A percentile compares a stretch with the other conserved stretches of the same genome.
These are phyloP conservation scores for Sylvilagus floridanus DNA, from an alignment of 2,797 vertebrate genomes.

Conservation along the genomic window DNA sequence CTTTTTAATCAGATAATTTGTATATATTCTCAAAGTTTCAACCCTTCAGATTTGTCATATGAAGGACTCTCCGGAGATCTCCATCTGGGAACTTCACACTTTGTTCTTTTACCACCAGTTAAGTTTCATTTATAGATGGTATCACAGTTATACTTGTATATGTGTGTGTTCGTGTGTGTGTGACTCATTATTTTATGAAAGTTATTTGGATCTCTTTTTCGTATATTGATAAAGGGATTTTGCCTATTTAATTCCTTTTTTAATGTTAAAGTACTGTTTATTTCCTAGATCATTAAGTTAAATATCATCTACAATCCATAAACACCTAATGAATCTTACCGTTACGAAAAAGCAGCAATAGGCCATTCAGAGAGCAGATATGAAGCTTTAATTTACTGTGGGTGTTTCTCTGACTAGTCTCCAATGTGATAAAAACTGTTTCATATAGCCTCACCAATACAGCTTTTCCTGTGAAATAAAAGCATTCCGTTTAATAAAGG, in stretches of 20 bases:
- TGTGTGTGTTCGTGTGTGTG: neutral
- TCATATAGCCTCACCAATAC: conserved; percentile 70
- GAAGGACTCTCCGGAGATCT: neutral
- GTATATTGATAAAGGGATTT: neutral
- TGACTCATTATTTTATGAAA: neutral
- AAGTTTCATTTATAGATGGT: neutral
- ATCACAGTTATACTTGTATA: neutral
- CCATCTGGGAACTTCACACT: too few species aligned
- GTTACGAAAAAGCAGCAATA: conserved; percentile 68
- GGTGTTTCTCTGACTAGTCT: conserved; percentile 79
- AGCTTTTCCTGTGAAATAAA: conserved; percentile 73
- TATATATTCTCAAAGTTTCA: neutral
- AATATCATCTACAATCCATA: conserved; percentile 12
- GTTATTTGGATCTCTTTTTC: neutral
- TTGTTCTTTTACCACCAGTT: neutral
- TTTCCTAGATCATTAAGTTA: conserved; percentile 47
- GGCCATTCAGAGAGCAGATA: conserved; percentile 82
- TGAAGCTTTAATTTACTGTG: conserved; percentile 81
- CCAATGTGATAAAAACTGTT: conserved; percentile 79
- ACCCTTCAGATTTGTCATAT: neutral
- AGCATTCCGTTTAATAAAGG: conserved; percentile 70
- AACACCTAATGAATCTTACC: conserved; percentile 47
- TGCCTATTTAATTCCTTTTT: neutral
- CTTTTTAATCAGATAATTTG: neutral
- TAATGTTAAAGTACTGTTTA: neutral